Conservation (phyloP, 1,140 invertebrate species). For the Anastrepha ludens region DNA sequence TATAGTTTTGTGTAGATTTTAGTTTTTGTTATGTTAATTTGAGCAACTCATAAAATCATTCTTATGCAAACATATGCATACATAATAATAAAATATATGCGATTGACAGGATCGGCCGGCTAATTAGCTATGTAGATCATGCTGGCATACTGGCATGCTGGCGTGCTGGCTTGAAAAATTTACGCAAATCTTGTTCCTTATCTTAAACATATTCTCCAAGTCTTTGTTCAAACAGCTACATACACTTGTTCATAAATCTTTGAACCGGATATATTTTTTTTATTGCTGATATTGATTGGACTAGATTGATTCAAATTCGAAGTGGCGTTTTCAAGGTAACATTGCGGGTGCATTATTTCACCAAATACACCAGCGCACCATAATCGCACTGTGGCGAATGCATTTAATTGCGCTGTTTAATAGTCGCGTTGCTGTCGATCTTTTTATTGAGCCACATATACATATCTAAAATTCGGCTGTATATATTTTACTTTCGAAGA, state of each 20-base stretch:
- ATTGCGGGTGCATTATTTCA: background rate
- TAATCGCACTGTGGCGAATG: too few species aligned
- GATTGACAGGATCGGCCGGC: background rate
- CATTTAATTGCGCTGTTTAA: too few species aligned
- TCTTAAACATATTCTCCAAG: background rate
- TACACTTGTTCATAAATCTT: conserved; percentile 24
- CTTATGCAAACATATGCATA: background rate
- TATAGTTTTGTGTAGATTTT: background rate
- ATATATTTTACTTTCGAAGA: background rate
- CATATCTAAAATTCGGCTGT: background rate
- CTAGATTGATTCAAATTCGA: conserved; percentile 3
- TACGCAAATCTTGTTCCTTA: background rate
- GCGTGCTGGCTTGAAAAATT: background rate
- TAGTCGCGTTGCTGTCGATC: too few species aligned
- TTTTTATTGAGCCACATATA: too few species aligned
- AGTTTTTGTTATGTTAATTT: background rate
- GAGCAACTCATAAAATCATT: background rate
- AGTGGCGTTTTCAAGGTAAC: background rate
- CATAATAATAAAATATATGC: background rate
- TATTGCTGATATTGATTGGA: background rate
- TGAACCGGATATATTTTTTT: conserved; percentile 20
- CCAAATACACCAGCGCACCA: background rate
- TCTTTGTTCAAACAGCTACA: background rate
- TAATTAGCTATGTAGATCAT: conserved; percentile 43
- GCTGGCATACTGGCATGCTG: background rate